phyloP scores from a whole-genome alignment of 2,797 vertebrate species.

The Acanthis flammea region DNA sequence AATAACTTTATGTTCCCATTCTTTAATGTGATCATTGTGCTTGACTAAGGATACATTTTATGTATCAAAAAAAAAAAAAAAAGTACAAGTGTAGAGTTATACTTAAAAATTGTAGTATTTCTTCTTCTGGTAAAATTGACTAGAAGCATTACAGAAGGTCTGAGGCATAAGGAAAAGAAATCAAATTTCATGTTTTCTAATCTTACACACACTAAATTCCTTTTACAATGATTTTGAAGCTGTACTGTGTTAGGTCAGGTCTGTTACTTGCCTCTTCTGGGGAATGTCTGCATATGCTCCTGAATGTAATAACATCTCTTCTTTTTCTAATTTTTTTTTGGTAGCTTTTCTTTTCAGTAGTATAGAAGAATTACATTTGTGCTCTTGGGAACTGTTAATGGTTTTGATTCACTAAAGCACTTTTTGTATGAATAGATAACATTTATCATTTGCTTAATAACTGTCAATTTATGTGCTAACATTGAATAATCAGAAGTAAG shows the following conservation, averaged over 20 bases:
- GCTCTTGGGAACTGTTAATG: constrained; percentile 30
- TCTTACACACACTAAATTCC: background rate
- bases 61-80: background rate
- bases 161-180: constrained; percentile 64
- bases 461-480: constrained; percentile 35
- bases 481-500: constrained; percentile 1
- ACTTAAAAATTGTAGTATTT: background rate
- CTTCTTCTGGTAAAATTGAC: background rate
- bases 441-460: constrained; percentile 48
- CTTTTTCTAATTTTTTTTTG: background rate
- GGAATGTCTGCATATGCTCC: constrained; percentile 17
- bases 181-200: constrained; percentile 45
- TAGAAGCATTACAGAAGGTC: background rate
- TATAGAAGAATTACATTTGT: constrained; percentile 44
- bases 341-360: background rate
- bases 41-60: background rate
- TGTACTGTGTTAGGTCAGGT: constrained; percentile 33
- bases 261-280: constrained; percentile 5
- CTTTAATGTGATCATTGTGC: background rate
- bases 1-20: background rate
- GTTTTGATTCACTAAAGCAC: constrained; percentile 54
- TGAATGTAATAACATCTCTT: constrained; percentile 10
- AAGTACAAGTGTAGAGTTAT: background rate
- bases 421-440: constrained; percentile 30
- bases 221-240: constrained; percentile 51